A percentile compares a stretch with the other conserved stretches of the same genome.
These are phyloP conservation scores for Smutsia gigantea DNA, from an alignment of 2,797 vertebrate species.

Conservation along the genomic window DNA sequence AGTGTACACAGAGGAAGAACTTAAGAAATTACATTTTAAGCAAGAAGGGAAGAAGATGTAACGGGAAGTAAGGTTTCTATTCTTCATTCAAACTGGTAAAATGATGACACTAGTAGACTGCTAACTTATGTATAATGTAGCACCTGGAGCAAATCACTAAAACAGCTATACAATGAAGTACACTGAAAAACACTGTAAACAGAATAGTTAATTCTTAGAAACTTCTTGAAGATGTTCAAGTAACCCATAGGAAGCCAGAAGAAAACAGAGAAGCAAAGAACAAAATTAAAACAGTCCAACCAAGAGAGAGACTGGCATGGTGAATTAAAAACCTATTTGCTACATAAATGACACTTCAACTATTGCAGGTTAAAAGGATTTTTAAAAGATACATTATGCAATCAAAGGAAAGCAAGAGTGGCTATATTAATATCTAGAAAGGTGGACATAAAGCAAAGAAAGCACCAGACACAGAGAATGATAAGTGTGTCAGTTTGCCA, in stretches of 20 bases:
- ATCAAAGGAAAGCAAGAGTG: background rate
- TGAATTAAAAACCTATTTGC: background rate
- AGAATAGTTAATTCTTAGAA: background rate
- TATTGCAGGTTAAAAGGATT: background rate
- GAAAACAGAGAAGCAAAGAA: background rate
- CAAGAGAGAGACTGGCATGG: background rate
- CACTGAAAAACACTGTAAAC: background rate
- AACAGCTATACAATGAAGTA: background rate
- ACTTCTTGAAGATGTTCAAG: background rate
- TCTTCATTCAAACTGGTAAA: background rate
- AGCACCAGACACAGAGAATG: background rate
- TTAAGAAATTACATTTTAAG: background rate
- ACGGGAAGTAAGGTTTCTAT: background rate
- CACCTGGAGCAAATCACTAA: background rate
- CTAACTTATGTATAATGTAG: background rate
- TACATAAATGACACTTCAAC: background rate
- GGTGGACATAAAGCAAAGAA: background rate
- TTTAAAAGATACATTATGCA: background rate
- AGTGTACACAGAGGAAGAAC: background rate
- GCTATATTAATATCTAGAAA: background rate
- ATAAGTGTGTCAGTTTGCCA: background rate
- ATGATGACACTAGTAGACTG: background rate
- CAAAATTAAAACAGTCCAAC: background rate
- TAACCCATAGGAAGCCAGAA: background rate
- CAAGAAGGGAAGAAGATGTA: background rate